Conservation (phyloP, 2,113 vertebrate species). For the Ctenomys sociabilis region DNA sequence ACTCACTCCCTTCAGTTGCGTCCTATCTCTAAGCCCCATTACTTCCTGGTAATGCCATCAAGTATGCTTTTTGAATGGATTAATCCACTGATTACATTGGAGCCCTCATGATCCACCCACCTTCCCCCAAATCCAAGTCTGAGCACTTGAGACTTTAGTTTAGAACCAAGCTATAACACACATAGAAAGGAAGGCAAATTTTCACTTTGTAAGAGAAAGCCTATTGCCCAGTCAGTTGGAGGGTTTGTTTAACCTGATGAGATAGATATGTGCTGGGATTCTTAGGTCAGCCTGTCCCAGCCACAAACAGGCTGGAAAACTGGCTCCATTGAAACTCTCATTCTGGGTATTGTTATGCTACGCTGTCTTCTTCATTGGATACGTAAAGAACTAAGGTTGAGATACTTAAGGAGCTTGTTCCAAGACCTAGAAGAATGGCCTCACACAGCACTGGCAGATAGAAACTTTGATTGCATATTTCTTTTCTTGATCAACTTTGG, state of each 20-base stretch:
- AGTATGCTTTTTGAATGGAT: background rate
- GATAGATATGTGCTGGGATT: background rate
- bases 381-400: background rate
- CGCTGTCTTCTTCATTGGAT: background rate
- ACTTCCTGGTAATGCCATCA: background rate
- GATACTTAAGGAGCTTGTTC: background rate
- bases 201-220: background rate
- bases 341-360: background rate
- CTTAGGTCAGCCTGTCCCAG: background rate
- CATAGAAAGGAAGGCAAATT: background rate
- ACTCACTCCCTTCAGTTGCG: background rate
- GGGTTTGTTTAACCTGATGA: background rate
- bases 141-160: background rate
- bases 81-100: background rate
- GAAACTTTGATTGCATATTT: background rate
- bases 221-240: background rate
- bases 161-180: background rate
- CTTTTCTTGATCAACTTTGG: background rate
- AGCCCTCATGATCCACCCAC: background rate
- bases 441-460: no score
- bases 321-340: no score
- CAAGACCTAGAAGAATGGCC: background rate
- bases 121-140: background rate
- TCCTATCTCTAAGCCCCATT: background rate
- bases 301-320: background rate